Percentiles rank a stretch among this genome's conserved stretches.
phyloP scores from a whole-genome alignment of 2,797 vertebrate genomes.

The Mormyrops attenuatus region DNA sequence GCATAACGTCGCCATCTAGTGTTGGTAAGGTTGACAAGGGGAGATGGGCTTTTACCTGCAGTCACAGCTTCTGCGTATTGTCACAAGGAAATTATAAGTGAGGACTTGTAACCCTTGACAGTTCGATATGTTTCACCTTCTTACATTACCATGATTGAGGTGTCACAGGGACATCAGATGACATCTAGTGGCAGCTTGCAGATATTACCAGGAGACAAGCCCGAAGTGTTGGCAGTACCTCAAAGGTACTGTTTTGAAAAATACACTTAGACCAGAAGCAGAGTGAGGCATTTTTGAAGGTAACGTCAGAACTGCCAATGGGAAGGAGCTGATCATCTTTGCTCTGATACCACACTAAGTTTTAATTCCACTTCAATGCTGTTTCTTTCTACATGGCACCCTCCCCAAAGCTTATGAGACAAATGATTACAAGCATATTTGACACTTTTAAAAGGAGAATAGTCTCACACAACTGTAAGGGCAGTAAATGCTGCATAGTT shows the following conservation, averaged over 20 bases:
- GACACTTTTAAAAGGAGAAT: neutral
- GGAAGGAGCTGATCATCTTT: neutral
- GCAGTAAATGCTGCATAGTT: neutral
- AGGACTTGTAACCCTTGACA: neutral
- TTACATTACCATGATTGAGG: neutral
- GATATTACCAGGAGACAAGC: neutral
- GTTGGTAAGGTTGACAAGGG: neutral
- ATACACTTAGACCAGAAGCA: neutral
- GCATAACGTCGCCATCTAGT: constrained; percentile 20
- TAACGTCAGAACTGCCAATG: neutral
- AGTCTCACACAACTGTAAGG: neutral
- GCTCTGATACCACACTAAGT: neutral
- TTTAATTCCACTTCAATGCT: neutral
- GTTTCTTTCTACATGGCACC: neutral
- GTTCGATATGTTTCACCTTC: neutral
- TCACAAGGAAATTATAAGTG: neutral
- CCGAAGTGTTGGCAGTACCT: neutral
- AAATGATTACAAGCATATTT: neutral
- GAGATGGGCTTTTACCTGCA: neutral
- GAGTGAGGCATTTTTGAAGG: neutral
- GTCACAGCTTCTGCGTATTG: neutral
- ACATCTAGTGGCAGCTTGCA: neutral
- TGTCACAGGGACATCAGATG: neutral
- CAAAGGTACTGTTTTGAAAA: neutral
- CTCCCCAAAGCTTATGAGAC: neutral